phyloP scores from a whole-genome alignment of 2,113 vertebrate species.

The Dasyornis broadbenti region DNA sequence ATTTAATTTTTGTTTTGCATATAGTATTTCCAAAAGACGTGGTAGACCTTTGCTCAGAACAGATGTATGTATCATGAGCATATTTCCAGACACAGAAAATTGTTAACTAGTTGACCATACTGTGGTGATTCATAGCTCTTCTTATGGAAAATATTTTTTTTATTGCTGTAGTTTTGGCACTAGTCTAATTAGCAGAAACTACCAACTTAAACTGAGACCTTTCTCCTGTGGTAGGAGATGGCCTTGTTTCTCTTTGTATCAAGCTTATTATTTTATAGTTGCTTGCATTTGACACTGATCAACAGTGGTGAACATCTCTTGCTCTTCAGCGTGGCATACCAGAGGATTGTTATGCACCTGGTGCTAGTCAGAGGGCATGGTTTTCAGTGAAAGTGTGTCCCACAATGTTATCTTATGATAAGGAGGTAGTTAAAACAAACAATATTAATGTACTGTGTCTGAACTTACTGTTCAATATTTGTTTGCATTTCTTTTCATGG shows the following conservation, averaged over 20 bases:
- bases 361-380: neutral
- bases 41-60: neutral
- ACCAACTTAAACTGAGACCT: neutral
- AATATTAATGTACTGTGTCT: neutral
- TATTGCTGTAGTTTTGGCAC: neutral
- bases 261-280: neutral
- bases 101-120: neutral
- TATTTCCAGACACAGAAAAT: neutral
- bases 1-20: neutral
- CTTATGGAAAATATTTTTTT: neutral
- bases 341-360: neutral
- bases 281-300: neutral
- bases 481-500: slow-evolving; percentile 12
- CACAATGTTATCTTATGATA: slow-evolving; percentile 1
- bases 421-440: neutral
- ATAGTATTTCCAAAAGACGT: neutral
- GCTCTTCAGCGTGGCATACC: neutral
- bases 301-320: neutral
- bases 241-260: neutral
- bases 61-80: accelerated
- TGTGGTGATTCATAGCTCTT: neutral
- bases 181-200: neutral
- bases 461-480: neutral
- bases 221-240: neutral
- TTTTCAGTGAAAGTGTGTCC: neutral